Conservation (phyloP, 2,113 vertebrate genomes). For the Pangasianodon gigas region DNA sequence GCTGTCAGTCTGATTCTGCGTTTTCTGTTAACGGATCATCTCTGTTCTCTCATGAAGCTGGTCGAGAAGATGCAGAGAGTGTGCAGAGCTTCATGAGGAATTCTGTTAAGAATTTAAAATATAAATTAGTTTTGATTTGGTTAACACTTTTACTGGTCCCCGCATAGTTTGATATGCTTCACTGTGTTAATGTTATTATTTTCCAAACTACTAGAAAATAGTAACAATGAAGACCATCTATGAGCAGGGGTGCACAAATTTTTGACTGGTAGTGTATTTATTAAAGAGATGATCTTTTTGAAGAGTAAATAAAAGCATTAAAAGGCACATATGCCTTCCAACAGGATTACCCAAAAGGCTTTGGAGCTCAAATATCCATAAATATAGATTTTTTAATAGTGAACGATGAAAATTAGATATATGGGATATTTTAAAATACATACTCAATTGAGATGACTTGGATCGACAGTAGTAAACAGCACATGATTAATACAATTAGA, state of each 20-base stretch:
- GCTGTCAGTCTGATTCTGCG: not conserved
- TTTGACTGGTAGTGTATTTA: not conserved
- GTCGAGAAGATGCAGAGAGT: not conserved
- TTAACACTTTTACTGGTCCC: not conserved
- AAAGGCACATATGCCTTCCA: not conserved
- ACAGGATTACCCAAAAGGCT: not conserved
- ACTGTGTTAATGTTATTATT: not conserved
- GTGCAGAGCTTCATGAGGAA: not conserved
- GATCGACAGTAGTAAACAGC: not conserved
- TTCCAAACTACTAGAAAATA: not conserved
- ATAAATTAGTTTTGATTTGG: not conserved
- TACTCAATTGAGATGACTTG: not conserved
- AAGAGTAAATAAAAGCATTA: not conserved
- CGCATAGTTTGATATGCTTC: not conserved
- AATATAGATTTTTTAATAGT: not conserved
- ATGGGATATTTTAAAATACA: not conserved
- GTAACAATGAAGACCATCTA: not conserved
- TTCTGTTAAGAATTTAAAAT: not conserved
- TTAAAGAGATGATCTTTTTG: not conserved
- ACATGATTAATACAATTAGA: not conserved
- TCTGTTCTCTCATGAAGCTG: too few species aligned
- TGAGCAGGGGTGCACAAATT: not conserved
- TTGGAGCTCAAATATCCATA: not conserved
- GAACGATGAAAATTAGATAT: not conserved
- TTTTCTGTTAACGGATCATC: not conserved